phyloP scores from a whole-genome alignment of 1,140 invertebrate species.

The Dendroctonus valens region DNA sequence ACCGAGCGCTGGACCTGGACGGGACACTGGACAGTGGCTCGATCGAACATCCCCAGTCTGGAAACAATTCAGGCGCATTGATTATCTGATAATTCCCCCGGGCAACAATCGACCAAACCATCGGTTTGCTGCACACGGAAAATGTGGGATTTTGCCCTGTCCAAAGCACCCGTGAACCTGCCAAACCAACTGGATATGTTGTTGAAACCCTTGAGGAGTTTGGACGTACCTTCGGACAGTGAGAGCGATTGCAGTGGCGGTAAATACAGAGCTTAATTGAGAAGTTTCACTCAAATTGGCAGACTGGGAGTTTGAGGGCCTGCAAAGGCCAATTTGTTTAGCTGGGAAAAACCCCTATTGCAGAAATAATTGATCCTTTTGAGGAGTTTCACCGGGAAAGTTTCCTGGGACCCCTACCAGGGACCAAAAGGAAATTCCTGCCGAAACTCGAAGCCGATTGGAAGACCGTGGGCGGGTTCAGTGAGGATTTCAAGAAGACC shows the following conservation, averaged over 20 bases:
- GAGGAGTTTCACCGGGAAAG: constrained; percentile 39
- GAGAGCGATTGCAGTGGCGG: constrained; percentile 33
- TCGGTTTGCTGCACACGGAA: not conserved
- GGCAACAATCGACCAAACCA: not conserved
- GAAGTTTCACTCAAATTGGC: not conserved
- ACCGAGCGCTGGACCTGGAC: constrained; percentile 75
- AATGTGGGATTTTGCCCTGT: constrained; percentile 10
- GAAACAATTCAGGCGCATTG: not conserved
- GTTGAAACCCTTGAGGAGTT: constrained; percentile 30
- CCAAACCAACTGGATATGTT: constrained; percentile 18
- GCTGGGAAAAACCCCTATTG: not conserved
- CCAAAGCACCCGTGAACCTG: constrained; percentile 6
- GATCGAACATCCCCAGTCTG: constrained; percentile 42
- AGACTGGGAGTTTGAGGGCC: no score
- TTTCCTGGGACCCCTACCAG: constrained; percentile 29
- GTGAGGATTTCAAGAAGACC: constrained; percentile 39
- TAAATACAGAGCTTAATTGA: constrained; percentile 7
- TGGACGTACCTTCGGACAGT: constrained; percentile 23
- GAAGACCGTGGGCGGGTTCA: constrained; percentile 37
- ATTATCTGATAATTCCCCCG: not conserved
- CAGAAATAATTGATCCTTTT: constrained; percentile 37
- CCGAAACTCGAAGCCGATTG: constrained; percentile 39
- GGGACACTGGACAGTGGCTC: constrained; percentile 74
- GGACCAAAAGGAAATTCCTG: constrained; percentile 28
- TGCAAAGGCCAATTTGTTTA: no score